A percentile compares a stretch with the other conserved stretches of the same genome.
Conservation (phyloP, 1,140 invertebrate species). For the Ips nitidus region DNA sequence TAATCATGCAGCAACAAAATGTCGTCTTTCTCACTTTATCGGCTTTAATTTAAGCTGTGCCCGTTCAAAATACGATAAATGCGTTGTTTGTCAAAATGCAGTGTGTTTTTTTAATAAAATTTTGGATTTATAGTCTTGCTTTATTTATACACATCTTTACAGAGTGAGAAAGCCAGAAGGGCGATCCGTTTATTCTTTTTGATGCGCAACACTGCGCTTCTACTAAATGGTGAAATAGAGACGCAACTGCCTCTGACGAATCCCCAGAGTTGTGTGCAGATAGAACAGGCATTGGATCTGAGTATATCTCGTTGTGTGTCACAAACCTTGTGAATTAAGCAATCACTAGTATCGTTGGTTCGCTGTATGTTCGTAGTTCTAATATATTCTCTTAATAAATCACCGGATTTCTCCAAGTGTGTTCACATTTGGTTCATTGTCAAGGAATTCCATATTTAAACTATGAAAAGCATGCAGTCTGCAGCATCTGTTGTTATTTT, state of each 20-base stretch:
- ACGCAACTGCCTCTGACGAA: conserved; percentile 90
- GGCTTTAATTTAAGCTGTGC: too few species aligned
- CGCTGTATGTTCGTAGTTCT: conserved; percentile 15
- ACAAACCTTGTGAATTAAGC: conserved; percentile 44
- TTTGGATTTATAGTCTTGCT: too few species aligned
- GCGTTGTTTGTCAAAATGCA: too few species aligned
- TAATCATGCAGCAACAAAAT: too few species aligned
- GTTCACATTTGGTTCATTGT: too few species aligned
- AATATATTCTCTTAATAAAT: too few species aligned
- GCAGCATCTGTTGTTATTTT: background rate
- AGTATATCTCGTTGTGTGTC: conserved; percentile 68
- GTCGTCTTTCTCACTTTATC: too few species aligned
- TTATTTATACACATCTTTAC: conserved; percentile 50
- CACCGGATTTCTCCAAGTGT: too few species aligned
- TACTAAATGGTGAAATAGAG: conserved; percentile 80
- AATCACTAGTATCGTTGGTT: conserved; percentile 41
- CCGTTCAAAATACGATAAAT: too few species aligned
- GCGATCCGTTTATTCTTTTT: conserved; percentile 95
- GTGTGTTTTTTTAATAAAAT: too few species aligned
- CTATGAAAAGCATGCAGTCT: background rate
- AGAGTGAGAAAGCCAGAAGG: conserved; percentile 87
- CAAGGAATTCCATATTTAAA: too few species aligned
- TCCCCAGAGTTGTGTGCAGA: conserved; percentile 83
- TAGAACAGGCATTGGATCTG: conserved; percentile 89
- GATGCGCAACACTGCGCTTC: conserved; percentile 80